Conservation (phyloP, 2,113 vertebrate species). For the Ptilorrhoa leucosticta region DNA sequence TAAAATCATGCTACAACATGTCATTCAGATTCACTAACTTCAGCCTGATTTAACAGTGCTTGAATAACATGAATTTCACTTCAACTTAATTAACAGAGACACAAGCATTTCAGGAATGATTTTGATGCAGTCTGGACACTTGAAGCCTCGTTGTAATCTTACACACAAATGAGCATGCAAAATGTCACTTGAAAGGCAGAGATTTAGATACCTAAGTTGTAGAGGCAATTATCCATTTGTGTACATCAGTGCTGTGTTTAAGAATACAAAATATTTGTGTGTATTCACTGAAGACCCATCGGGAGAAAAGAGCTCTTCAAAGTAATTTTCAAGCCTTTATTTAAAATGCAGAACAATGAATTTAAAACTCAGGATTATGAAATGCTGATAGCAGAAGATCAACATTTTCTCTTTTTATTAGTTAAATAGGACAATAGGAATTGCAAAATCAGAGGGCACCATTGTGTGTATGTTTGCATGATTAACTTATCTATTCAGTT, state of each 20-base stretch:
- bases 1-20: conserved; percentile 17
- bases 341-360: neutral
- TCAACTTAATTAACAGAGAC: conserved; percentile 51
- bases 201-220: conserved; percentile 33
- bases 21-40: conserved; percentile 35
- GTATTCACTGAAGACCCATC: neutral
- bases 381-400: neutral
- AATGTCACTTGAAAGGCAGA: conserved; percentile 51
- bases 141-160: conserved; percentile 46
- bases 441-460: neutral
- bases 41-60: conserved; percentile 45
- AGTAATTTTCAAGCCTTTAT: conserved; percentile 19
- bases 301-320: conserved; percentile 17
- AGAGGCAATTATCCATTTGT: conserved; percentile 51
- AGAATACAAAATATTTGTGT: conserved; percentile 21
- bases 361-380: neutral
- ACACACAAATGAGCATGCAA: conserved; percentile 45
- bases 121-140: conserved; percentile 34
- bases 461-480: neutral
- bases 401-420: neutral
- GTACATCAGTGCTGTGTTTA: neutral
- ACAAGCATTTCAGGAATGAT: conserved; percentile 52
- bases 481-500: neutral
- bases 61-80: conserved; percentile 56
- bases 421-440: neutral